Conservation (phyloP, 2,888 invertebrate genomes). For the Mellilla xanthometata region DNA sequence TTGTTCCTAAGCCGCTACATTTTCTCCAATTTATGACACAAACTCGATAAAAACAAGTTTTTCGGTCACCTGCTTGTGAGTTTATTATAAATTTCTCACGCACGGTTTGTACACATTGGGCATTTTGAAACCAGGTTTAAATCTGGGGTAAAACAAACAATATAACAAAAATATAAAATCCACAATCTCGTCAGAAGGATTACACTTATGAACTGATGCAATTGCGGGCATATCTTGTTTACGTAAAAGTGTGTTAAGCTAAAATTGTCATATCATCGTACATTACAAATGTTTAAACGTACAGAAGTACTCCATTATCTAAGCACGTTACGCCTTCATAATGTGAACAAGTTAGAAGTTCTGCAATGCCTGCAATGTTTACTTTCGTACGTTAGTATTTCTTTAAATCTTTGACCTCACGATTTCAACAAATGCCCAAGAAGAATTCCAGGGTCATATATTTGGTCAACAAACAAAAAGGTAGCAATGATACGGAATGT, state of each 20-base stretch:
- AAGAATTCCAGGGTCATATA: conserved; percentile 7
- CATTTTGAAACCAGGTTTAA: too few relatives aligned
- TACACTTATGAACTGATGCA: too few relatives aligned
- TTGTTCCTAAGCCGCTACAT: too few relatives aligned
- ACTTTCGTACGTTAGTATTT: conserved; percentile 5
- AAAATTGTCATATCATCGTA: conserved; percentile 2
- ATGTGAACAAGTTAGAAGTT: not conserved
- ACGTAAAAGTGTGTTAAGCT: too few relatives aligned
- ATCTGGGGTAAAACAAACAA: too few relatives aligned
- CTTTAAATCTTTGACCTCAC: not conserved
- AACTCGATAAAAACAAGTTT: too few relatives aligned
- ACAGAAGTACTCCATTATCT: not conserved
- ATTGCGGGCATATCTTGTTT: not conserved
- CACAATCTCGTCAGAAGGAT: too few relatives aligned
- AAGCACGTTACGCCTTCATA: not conserved
- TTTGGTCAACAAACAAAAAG: conserved; percentile 20
- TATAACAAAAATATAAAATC: too few relatives aligned
- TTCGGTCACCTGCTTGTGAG: too few relatives aligned
- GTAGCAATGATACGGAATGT: conserved; percentile 1
- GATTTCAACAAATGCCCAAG: conserved; percentile 2
- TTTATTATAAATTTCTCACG: too few relatives aligned
- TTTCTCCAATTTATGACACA: too few relatives aligned
- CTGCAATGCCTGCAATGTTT: conserved; percentile 1
- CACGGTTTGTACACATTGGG: too few relatives aligned
- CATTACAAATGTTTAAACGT: not conserved